These are phyloP conservation scores for Nasua narica DNA, from an alignment of 2,797 vertebrate species.

Conservation along the genomic window DNA sequence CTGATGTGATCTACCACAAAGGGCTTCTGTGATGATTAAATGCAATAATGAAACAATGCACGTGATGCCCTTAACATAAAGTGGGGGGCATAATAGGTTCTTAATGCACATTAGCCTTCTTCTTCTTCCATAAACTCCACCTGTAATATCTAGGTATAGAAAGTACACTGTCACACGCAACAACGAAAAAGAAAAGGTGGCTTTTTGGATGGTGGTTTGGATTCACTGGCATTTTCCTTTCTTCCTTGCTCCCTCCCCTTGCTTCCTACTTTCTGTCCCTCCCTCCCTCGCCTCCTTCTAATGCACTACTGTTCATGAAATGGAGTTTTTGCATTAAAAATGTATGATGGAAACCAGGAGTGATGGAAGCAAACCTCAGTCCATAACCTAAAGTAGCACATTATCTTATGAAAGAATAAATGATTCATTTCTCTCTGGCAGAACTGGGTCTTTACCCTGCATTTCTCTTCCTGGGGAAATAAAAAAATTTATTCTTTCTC, in stretches of 20 bases:
- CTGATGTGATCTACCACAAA: background rate
- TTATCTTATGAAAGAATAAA: constrained; percentile 45
- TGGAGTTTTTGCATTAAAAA: constrained; percentile 20
- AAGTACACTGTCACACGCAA: background rate
- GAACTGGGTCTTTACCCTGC: background rate
- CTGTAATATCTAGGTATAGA: background rate
- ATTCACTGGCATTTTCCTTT: background rate
- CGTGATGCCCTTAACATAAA: background rate
- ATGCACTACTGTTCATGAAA: background rate
- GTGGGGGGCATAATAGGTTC: background rate
- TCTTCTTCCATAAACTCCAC: background rate
- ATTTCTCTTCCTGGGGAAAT: constrained; percentile 51
- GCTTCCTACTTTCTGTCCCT: background rate
- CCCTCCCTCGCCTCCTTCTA: background rate
- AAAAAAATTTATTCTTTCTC: constrained; percentile 39
- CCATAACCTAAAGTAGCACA: background rate
- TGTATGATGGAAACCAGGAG: background rate
- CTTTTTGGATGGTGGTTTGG: background rate
- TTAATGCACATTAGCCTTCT: background rate
- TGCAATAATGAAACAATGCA: background rate
- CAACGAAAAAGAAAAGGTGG: background rate
- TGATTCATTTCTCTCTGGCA: constrained; percentile 30
- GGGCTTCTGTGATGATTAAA: background rate
- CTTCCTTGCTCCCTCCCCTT: background rate
- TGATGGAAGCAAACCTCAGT: background rate